Percentiles rank a stretch among this genome's conserved stretches.
Conservation (phyloP, 2,888 invertebrate genomes). For the Uropetala carovei region DNA sequence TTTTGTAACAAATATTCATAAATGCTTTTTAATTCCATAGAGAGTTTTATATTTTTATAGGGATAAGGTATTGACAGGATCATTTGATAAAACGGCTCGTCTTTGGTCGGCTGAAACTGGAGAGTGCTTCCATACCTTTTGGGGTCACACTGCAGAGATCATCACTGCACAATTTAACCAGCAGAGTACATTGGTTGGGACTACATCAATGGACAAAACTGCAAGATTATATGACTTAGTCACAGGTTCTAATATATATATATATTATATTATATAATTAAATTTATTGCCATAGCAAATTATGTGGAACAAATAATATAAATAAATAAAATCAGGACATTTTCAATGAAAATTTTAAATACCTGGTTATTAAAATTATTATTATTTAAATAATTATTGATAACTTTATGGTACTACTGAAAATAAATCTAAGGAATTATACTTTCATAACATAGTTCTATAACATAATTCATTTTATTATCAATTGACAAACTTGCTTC, state of each 20-base stretch:
- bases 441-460: too few species aligned
- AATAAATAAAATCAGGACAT: too few species aligned
- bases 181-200: constrained; percentile 81
- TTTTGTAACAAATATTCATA: too few species aligned
- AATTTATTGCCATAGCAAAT: neutral
- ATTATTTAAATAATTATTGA: too few species aligned
- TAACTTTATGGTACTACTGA: too few species aligned
- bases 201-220: constrained; percentile 87
- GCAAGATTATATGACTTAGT: constrained; percentile 84
- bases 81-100: constrained; percentile 87
- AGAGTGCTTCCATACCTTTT: constrained; percentile 81
- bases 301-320: neutral
- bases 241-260: constrained; percentile 77
- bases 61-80: constrained; percentile 85
- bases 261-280: neutral
- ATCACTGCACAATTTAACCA: constrained; percentile 83
- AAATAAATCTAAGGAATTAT: too few species aligned
- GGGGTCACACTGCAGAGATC: constrained; percentile 85
- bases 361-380: too few species aligned
- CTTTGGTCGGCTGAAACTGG: constrained; percentile 85
- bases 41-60: constrained; percentile 74
- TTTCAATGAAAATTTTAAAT: too few species aligned
- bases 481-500: too few species aligned
- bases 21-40: too few species aligned
- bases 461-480: too few species aligned